Evolutionary conservation across 2,797 vertebrate species (phyloP).

Genomic region (Masticophis lateralis): DNA sequence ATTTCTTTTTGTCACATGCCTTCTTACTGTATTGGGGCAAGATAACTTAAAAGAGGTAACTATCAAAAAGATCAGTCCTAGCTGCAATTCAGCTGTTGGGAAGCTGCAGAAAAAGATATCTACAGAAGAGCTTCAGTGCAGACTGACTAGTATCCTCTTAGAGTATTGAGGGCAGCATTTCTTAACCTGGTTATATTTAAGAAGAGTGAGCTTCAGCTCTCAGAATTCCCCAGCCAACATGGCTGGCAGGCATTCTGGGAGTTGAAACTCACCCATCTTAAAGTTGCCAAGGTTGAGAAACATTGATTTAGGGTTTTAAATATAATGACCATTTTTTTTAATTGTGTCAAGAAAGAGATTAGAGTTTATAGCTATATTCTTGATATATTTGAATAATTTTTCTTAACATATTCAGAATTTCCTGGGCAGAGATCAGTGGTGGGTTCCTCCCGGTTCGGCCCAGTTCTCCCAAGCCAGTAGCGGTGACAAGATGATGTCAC

Average conservation of each 20-base stretch:
- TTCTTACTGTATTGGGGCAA: not conserved
- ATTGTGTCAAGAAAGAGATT: not conserved
- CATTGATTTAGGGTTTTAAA: not conserved
- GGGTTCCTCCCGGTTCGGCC: too few species aligned
- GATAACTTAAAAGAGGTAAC: not conserved
- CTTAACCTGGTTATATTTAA: not conserved
- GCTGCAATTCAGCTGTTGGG: not conserved
- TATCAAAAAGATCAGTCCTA: not conserved
- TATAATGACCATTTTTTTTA: not conserved
- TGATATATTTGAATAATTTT: too few species aligned
- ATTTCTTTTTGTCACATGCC: not conserved
- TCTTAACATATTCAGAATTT: not conserved
- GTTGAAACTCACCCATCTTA: not conserved
- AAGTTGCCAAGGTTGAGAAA: not conserved
- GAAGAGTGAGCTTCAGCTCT: not conserved
- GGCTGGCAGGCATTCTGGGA: too few species aligned
- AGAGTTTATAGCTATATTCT: not conserved
- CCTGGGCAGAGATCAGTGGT: not conserved
- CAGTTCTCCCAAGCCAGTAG: too few species aligned
- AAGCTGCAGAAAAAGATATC: too few species aligned
- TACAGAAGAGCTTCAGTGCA: not conserved
- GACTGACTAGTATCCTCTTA: not conserved
- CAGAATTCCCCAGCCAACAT: not conserved
- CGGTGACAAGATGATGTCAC: too few species aligned
- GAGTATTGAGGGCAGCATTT: not conserved